Evolutionary conservation across 2,113 vertebrate genomes (phyloP).

Genomic region (Gavia stellata): DNA sequence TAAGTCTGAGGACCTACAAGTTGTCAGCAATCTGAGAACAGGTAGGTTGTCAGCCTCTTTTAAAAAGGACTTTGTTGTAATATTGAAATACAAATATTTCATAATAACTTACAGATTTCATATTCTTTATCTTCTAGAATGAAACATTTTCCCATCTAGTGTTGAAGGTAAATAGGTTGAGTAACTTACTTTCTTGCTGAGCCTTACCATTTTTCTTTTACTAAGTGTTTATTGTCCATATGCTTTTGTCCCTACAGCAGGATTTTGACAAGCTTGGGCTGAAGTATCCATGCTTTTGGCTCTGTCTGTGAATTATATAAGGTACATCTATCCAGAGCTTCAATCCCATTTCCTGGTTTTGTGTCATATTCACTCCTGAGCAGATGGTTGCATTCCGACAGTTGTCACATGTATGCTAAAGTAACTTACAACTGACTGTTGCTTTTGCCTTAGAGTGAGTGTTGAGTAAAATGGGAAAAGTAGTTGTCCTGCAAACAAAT

Average conservation of each 20-base stretch:
- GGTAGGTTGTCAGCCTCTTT: not conserved
- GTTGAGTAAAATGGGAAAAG: slow-evolving; percentile 12
- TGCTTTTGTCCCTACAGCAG: not conserved
- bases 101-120: not conserved
- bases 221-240: not conserved
- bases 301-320: not conserved
- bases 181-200: not conserved
- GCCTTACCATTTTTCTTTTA: not conserved
- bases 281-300: not conserved
- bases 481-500: slow-evolving; percentile 61
- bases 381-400: not conserved
- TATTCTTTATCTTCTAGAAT: not conserved
- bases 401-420: not conserved
- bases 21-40: not conserved
- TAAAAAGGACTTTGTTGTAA: not conserved
- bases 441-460: not conserved
- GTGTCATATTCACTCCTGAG: not conserved
- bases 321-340: not conserved
- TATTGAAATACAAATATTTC: not conserved
- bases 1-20: not conserved
- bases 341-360: not conserved
- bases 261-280: not conserved
- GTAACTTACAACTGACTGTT: not conserved
- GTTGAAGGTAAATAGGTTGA: not conserved
- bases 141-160: not conserved